Base-by-base conservation (phyloP, 2,797 vertebrate species). In the Falco peregrinus region DNA sequence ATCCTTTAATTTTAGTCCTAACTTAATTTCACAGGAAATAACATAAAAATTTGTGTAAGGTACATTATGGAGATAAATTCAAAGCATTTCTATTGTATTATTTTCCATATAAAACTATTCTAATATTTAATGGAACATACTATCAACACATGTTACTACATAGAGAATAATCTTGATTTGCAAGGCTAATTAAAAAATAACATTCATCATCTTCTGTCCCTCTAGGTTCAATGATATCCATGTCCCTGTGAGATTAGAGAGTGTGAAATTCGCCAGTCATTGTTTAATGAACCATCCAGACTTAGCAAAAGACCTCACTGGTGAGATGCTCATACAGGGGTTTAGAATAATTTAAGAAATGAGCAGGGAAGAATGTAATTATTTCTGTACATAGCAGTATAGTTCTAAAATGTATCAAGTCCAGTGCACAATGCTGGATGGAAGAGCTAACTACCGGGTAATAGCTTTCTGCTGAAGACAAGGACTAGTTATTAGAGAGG, bases 251-350 rank as follows among this genome's bases (percentile, higher is more conserved):
- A 98, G 99, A 97, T 98, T 99, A 97, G 99, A 99, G 97, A 99
- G 99, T 98, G 99, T 99, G 87, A 99, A 99, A 98, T 99, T 99
- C 96, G 99, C 99, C 93, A 99, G 99, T 97, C 99, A 99, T 97
- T 99, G 99, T 98, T 98, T 99, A 98, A 99, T 99, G 99, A 99
- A 99, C 97, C 99, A 99, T 96, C 99, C 99, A 94, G 99, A 99
- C 97, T 98, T 99, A 98, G 99, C 99, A 94, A 99, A 98, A 98
- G 99, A 99, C 97, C 98, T 99, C 70, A 99, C 99, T 98, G 99
- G 99, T 99, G 97, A 98, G 98, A 89, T 93, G 59, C 48, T 68
- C 50, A 3, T 77, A 69, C 75, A 87, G 60, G 48, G 31, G 21
- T 82, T 95, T 93, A 93, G 61, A 95, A 79, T 84, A 87, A 90